Base-by-base conservation (phyloP, 2,888 invertebrate genomes). In the Leptinotarsa haldemani region DNA sequence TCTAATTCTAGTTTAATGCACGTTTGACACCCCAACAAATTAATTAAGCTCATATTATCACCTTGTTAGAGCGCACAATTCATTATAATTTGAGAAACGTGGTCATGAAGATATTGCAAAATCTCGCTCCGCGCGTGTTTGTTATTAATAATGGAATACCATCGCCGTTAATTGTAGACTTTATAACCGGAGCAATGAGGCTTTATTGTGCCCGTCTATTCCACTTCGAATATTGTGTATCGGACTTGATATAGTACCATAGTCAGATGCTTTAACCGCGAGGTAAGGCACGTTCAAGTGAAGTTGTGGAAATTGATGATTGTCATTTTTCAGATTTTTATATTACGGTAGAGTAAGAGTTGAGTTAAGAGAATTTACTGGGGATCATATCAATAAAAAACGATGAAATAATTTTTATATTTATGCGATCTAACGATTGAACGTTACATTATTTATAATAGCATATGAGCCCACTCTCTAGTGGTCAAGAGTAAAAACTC, bases 111-210 rank as follows among this genome's bases (percentile, higher is more conserved):
- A 81, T 81, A 81, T 79, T 77, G 75, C 77, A 79, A 79, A 81
- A 81, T 77, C 74, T 52, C 52, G 48, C 65, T 53, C 48, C 74
- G 73, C 80, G 76, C 74, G 78, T 74, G 79, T 74, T 70, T 74
- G 71, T 73, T 50, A 78, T 77, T 82, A 81, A 82, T 81, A 82
- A 82, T 74, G 77, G 75, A 78, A 79, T 78, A 76, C 76, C 80
- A 77, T 78, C 47, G 70, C 74, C 76, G 75, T 76, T 80, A 76
- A 82, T 81, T 80, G 80, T 78, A 75, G 78, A 80, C 80, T 80
- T 82, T 80, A 81, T 80, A 79, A 77, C 78, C 75, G 74, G 75
- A 77, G 77, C 79, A 79, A 80, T 78, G 76, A 79, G 74, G 77
- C 71, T 80, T 81, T 80, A 80, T 79, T 79, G 75, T 76, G 71